phyloP scores from a whole-genome alignment of 2,888 invertebrate species.

The Orchesellides sinensis region DNA sequence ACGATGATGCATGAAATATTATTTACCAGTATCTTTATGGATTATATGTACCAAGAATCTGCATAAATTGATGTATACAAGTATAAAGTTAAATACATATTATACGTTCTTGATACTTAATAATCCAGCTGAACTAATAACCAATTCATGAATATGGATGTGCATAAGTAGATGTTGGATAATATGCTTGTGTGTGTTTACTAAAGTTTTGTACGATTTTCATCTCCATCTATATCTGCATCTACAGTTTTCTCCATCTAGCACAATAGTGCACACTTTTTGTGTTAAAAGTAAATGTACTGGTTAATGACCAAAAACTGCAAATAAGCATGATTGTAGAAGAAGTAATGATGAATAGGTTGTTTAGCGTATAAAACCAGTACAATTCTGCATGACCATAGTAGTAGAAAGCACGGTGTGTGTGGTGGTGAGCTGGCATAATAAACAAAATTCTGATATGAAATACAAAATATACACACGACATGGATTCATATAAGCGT shows the following conservation, averaged over 20 bases:
- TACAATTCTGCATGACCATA: background rate
- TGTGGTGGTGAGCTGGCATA: background rate
- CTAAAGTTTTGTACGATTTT: background rate
- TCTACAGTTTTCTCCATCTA: background rate
- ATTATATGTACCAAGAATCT: too few species aligned
- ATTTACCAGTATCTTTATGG: too few species aligned
- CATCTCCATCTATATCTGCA: background rate
- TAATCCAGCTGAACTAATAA: conserved; percentile 62
- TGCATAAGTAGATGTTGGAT: background rate
- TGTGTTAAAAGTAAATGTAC: conserved; percentile 38
- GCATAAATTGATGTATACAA: too few species aligned
- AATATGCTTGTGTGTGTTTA: background rate
- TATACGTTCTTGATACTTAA: too few species aligned
- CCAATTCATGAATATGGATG: conserved; percentile 60
- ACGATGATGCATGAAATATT: too few species aligned
- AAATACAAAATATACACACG: too few species aligned
- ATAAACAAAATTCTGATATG: too few species aligned
- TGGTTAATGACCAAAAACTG: conserved; percentile 61
- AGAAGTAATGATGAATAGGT: background rate
- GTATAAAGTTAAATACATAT: too few species aligned
- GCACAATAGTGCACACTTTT: background rate
- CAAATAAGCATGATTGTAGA: conserved; percentile 33
- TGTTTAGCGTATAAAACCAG: background rate
- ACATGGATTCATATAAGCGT: too few species aligned
- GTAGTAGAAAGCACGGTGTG: background rate